phyloP scores from a whole-genome alignment of 2,113 vertebrate genomes.

The Drymodes brunneopygia region DNA sequence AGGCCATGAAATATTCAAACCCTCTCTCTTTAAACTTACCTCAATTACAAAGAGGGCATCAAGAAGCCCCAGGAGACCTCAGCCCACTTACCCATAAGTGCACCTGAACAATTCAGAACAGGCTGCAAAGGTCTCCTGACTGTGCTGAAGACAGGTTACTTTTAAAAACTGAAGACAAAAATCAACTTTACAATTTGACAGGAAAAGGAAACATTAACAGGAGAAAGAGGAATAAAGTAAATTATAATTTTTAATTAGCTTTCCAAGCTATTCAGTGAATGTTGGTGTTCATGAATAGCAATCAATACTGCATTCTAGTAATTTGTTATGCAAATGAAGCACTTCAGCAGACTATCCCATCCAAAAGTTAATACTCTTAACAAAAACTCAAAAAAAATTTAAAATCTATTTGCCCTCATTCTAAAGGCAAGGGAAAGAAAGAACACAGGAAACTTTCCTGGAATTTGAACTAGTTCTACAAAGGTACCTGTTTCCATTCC shows the following conservation, averaged over 20 bases:
- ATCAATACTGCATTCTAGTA: neutral
- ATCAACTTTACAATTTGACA: neutral
- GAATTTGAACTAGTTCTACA: neutral
- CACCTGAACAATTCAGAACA: neutral
- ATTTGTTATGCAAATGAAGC: slow-evolving; percentile 52
- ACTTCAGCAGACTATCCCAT: slow-evolving; percentile 12
- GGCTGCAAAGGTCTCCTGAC: neutral
- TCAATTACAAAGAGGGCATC: neutral
- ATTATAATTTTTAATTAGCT: slow-evolving; percentile 49
- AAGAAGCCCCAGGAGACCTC: neutral
- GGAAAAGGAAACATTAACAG: neutral
- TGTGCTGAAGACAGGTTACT: neutral
- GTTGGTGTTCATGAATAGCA: slow-evolving; percentile 10
- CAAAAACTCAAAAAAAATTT: neutral
- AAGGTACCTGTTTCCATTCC: neutral
- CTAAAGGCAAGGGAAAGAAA: neutral
- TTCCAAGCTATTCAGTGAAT: slow-evolving; percentile 16
- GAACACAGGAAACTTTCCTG: neutral
- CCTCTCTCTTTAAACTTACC: neutral
- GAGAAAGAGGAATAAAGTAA: neutral
- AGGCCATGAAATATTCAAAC: neutral
- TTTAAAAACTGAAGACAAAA: neutral
- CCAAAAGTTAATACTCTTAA: neutral
- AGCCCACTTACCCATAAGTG: neutral
- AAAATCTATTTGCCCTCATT: neutral